These are phyloP conservation scores for Eumerus sabulonum DNA, from an alignment of 2,888 invertebrate genomes.

Conservation along the genomic window DNA sequence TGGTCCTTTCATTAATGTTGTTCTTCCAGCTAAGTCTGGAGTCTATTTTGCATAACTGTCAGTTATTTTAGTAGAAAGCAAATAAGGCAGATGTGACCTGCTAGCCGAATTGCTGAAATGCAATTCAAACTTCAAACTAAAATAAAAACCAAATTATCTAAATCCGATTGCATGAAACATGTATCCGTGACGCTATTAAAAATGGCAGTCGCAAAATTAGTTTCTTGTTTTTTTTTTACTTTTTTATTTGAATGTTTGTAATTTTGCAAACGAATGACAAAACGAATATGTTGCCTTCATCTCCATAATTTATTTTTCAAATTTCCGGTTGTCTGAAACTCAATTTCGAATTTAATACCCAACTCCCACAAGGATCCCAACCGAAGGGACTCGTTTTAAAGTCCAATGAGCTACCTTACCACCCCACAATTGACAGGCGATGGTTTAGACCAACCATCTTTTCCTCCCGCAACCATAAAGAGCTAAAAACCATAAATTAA, in stretches of 20 bases:
- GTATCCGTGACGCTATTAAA: background rate
- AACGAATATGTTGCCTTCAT: slow-evolving; percentile 42
- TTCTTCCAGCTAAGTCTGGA: no score
- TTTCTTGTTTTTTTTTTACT: background rate
- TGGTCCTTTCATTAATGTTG: no score
- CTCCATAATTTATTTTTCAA: slow-evolving; percentile 40
- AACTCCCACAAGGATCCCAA: background rate
- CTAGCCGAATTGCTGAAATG: no score
- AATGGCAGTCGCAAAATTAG: background rate
- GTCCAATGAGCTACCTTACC: background rate
- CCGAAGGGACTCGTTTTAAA: background rate
- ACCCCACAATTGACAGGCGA: background rate
- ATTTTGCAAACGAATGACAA: slow-evolving; percentile 27
- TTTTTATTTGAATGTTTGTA: slow-evolving; percentile 15
- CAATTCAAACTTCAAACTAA: no score
- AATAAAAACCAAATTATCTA: no score
- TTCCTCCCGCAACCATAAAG: background rate
- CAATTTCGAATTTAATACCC: slow-evolving; percentile 44
- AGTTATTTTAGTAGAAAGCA: no score
- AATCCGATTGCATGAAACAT: no score
- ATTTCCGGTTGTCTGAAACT: slow-evolving; percentile 43
- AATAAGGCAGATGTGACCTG: no score
- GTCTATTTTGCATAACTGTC: no score
- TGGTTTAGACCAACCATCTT: slow-evolving; percentile 15
- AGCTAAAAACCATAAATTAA: slow-evolving; percentile 57